phyloP scores from a whole-genome alignment of 2,113 vertebrate genomes.

The Clarias gariepinus region DNA sequence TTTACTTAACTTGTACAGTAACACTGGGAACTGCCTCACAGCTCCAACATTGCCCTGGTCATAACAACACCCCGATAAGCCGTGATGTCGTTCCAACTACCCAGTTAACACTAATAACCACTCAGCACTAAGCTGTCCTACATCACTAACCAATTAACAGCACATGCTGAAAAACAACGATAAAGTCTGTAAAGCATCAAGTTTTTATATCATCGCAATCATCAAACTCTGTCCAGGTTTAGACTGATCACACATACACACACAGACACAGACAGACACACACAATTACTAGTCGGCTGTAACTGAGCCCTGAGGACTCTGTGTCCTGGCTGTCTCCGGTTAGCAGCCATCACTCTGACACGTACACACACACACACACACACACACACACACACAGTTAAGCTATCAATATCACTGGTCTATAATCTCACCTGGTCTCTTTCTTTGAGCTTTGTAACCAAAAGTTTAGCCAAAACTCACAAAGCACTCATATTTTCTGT shows the following conservation, averaged over 20 bases:
- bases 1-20: neutral
- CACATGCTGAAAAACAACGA: neutral
- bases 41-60: neutral
- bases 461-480: neutral
- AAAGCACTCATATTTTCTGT: neutral
- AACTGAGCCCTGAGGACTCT: conserved; percentile 17
- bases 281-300: conserved; percentile 7
- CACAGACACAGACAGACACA: conserved; percentile 29
- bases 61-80: neutral
- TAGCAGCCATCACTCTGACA: conserved; percentile 11
- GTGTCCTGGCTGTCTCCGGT: conserved; percentile 33
- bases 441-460: neutral
- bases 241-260: neutral
- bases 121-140: neutral
- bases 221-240: neutral
- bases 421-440: conserved; percentile 12
- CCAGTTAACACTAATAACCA: neutral
- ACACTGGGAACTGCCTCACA: neutral
- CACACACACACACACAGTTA: neutral
- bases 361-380: conserved; percentile 22
- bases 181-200: neutral
- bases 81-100: neutral
- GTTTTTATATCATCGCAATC: neutral
- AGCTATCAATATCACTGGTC: conserved; percentile 23
- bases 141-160: neutral